Base-by-base conservation (phyloP, 2,888 invertebrate genomes). In the Lysandra bellargus region DNA sequence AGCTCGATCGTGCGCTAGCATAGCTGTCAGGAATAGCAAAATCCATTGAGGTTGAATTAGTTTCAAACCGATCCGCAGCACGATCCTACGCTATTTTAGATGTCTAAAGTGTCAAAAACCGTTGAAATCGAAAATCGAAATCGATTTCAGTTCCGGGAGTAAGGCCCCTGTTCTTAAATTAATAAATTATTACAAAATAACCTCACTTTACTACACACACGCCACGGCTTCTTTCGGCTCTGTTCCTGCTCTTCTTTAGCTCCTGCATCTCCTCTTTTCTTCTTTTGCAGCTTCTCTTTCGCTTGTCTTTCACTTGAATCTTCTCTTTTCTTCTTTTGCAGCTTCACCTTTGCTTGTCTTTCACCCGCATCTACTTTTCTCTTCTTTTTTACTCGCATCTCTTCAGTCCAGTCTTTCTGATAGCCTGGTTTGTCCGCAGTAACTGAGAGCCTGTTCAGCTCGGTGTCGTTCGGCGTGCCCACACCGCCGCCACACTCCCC, bases 401-500 rank as follows among this genome's bases (percentile, higher is more conserved):
- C 33, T 69, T 69, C 12, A 23, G 7, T 61, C 61, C 61, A 61
- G 14, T 37, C 69, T 69, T 69, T 69, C 69, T 69, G 69, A 69
- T 37, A 37, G 69, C 69, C 69, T 33, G 69, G 87, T 85, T 88
- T 87, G 87, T 87, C 83, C 81, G 82, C 92, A 96, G 96, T 96
- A 92, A 95, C 96, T 88, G 96, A 96, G 92, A 96, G 96, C 83
- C 89, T 96, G 84, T 96, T 96, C 91, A 95, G 96, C 57, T 95
- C 96, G 75, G 95, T 96, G 82, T 95, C 96, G 79, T 95, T 95
- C 90, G 96, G 96, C 74, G 96, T 96, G 87, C 96, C 96, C 82
- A 96, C 96, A 78, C 96, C 96, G 81, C 96, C 96, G 79, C 96
- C 96, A 37, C 96, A 96, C 90, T 96, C 96, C 75, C 96, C 96